phyloP scores from a whole-genome alignment of 2,797 vertebrate species.

The Hirundo rustica region DNA sequence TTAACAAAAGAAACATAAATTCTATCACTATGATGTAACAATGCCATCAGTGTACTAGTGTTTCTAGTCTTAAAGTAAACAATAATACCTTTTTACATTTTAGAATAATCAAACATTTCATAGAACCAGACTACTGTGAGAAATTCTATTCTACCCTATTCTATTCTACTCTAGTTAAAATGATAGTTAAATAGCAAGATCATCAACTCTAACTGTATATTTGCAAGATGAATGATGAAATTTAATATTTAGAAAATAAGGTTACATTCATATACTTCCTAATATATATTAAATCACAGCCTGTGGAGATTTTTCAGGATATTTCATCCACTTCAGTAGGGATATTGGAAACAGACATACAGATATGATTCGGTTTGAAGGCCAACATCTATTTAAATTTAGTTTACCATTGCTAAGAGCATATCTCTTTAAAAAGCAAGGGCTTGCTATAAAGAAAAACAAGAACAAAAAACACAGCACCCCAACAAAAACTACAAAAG shows the following conservation, averaged over 20 bases:
- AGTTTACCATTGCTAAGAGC: not conserved
- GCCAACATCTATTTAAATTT: not conserved
- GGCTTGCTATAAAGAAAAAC: not conserved
- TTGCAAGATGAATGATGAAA: not conserved
- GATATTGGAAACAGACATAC: not conserved
- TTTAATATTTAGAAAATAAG: not conserved
- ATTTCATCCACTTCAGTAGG: not conserved
- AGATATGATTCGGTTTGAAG: not conserved
- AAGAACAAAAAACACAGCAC: not conserved
- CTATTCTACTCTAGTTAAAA: not conserved
- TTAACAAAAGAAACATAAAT: not conserved
- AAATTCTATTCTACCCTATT: not conserved
- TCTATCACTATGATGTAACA: not conserved
- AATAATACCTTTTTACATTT: not conserved
- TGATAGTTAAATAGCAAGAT: not conserved
- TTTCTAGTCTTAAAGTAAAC: not conserved
- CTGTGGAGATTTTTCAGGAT: not conserved
- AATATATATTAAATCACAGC: not conserved
- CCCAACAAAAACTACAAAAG: not conserved
- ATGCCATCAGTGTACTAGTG: not conserved
- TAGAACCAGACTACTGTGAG: not conserved
- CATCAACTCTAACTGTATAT: not conserved
- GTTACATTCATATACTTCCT: not conserved
- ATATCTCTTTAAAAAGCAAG: not conserved
- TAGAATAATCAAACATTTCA: not conserved